Evolutionary conservation across 2,888 invertebrate genomes (phyloP), one percentile per base, ranked within the genome.

Genomic region (Mycalesis mineus): DNA sequence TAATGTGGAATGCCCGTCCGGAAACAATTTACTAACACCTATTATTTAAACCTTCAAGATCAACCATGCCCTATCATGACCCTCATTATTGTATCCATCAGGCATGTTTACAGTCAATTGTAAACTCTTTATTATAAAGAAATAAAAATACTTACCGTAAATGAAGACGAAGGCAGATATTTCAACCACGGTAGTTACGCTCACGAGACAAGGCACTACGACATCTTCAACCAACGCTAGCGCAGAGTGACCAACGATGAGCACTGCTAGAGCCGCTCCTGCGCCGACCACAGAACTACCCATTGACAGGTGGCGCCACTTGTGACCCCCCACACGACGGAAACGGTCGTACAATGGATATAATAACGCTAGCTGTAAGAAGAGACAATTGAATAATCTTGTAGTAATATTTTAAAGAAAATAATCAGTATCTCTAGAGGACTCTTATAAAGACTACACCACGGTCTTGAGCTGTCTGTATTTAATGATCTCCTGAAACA

Each of bases 281-380:
- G 73, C 76, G 0, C 80, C 81, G 0, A 58, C 59, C 15, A 77
- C 15, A 0, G 82, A 80, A 5, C 65, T 68, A 14, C 57, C 68
- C 14, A 78, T 68, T 1, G 79, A 70, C 7, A 70, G 31, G 14
- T 75, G 45, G 0, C 84, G 77, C 88, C 88, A 88, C 28, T 77
- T 75, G 4, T 67, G 51, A 0, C 81, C 78, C 0, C 78, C 75
- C 0, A 75, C 54, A 1, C 82, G 80, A 2, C 82, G 78, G 37
- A 78, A 70, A 0, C 75, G 80, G 13, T 84, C 85, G 64, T 75
- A 83, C 3, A 86, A 17, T 0, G 88, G 88, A 52, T 78, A 81
- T 1, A 85, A 61, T 1, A 81, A 67, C 0, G 74, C 70, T 0
- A 88, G 58, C 88, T 88, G 72, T 14, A 77, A 71, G 39, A 22